These are phyloP conservation scores for Phalacrocorax aristotelis DNA, from an alignment of 2,113 vertebrate genomes.

Conservation along the genomic window DNA sequence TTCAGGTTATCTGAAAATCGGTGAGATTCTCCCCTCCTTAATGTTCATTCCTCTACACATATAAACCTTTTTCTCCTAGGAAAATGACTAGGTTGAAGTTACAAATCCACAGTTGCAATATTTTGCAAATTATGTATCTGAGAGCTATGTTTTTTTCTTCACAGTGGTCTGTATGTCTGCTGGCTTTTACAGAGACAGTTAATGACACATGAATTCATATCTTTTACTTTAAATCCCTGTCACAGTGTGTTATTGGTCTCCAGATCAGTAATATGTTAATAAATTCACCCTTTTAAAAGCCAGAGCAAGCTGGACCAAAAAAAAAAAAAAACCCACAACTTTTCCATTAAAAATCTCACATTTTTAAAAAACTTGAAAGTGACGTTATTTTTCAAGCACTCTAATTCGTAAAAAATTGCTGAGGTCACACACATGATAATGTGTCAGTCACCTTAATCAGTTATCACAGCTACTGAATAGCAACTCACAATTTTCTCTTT, in stretches of 20 bases:
- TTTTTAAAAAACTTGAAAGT: neutral
- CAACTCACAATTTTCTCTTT: neutral
- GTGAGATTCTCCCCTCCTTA: neutral
- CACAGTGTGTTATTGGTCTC: neutral
- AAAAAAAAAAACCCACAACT: accelerated
- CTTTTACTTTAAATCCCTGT: neutral
- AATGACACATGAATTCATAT: neutral
- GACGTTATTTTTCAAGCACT: neutral
- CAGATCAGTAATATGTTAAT: neutral
- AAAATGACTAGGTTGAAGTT: neutral
- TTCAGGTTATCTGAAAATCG: neutral
- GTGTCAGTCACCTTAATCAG: neutral
- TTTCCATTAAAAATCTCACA: neutral
- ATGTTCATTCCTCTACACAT: neutral
- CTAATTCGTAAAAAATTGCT: neutral
- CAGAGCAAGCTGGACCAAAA: neutral
- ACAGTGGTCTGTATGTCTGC: neutral
- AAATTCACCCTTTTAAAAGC: neutral
- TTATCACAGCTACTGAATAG: neutral
- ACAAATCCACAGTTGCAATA: neutral
- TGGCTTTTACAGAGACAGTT: neutral
- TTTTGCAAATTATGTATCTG: neutral
- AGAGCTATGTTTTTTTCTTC: neutral
- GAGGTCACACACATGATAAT: neutral
- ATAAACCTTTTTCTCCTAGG: neutral